Evolutionary conservation across 2,888 invertebrate species (phyloP).

Genomic region (Artemia sinica): DNA sequence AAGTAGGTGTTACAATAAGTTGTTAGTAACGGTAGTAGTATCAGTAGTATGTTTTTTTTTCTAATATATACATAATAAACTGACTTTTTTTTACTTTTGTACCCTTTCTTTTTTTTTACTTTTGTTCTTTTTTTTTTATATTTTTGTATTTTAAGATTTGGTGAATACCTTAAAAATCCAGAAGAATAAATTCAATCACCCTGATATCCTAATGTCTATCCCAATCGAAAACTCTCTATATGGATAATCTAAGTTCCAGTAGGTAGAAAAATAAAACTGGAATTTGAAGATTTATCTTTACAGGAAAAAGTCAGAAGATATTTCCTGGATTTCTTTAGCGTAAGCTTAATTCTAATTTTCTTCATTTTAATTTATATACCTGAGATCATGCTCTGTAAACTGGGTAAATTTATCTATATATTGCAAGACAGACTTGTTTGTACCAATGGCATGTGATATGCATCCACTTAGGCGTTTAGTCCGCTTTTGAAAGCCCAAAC

Average conservation of each 20-base stretch:
- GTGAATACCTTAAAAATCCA: constrained; percentile 42
- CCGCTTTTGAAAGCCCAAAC: too few species aligned
- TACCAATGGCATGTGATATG: too few species aligned
- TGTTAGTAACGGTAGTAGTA: too few species aligned
- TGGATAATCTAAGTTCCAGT: constrained; percentile 49
- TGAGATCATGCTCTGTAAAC: constrained; percentile 36
- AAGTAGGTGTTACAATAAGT: too few species aligned
- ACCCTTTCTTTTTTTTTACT: too few species aligned
- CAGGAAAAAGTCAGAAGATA: constrained; percentile 27
- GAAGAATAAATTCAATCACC: constrained; percentile 51
- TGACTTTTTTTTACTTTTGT: too few species aligned
- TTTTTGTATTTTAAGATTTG: constrained; percentile 44
- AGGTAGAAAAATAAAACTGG: constrained; percentile 44
- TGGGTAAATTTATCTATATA: too few species aligned
- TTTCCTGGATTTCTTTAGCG: constrained; percentile 24
- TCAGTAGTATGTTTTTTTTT: too few species aligned
- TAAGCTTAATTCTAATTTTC: constrained; percentile 19
- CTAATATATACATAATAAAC: too few species aligned
- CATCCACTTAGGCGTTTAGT: too few species aligned
- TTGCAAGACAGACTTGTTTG: too few species aligned
- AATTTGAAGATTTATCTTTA: constrained; percentile 44
- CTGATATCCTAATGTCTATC: constrained; percentile 45
- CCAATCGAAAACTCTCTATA: constrained; percentile 38
- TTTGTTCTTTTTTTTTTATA: too few species aligned
- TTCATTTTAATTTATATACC: constrained; percentile 17